phyloP scores from a whole-genome alignment of 2,797 vertebrate genomes.

The Trachops cirrhosus region DNA sequence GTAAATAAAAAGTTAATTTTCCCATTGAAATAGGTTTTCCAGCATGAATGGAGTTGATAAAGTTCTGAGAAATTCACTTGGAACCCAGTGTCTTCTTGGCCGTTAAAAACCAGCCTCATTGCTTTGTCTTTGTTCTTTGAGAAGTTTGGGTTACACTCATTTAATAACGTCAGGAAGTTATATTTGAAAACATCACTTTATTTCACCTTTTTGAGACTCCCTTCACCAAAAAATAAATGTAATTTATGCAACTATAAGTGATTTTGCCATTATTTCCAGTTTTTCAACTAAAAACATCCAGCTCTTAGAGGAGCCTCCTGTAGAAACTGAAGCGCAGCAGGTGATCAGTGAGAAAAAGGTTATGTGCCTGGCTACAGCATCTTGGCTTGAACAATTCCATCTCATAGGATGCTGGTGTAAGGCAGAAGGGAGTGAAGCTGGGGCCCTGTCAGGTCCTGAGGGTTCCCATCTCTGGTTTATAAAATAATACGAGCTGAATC shows the following conservation, averaged over 20 bases:
- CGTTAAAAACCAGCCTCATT: background rate
- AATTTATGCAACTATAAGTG: background rate
- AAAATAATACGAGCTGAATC: background rate
- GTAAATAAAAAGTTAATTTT: conserved; percentile 30
- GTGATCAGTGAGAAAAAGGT: background rate
- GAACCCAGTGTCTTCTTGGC: background rate
- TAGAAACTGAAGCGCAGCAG: background rate
- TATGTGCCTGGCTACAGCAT: background rate
- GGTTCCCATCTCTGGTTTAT: background rate
- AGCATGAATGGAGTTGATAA: background rate
- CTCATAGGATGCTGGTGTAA: background rate
- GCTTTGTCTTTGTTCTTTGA: background rate
- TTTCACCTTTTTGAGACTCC: background rate
- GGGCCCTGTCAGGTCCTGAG: background rate
- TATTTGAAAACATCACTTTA: conserved; percentile 33
- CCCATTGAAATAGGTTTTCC: background rate
- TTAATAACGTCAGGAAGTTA: background rate
- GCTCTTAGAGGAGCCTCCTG: background rate
- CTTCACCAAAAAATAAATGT: background rate
- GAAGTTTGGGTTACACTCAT: background rate
- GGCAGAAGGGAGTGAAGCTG: background rate
- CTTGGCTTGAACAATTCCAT: background rate
- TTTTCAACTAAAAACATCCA: conserved; percentile 1
- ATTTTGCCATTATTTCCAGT: background rate
- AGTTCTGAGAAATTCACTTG: background rate